These are phyloP conservation scores for Pinctada fucata DNA, from an alignment of 2,888 invertebrate species.

Conservation along the genomic window DNA sequence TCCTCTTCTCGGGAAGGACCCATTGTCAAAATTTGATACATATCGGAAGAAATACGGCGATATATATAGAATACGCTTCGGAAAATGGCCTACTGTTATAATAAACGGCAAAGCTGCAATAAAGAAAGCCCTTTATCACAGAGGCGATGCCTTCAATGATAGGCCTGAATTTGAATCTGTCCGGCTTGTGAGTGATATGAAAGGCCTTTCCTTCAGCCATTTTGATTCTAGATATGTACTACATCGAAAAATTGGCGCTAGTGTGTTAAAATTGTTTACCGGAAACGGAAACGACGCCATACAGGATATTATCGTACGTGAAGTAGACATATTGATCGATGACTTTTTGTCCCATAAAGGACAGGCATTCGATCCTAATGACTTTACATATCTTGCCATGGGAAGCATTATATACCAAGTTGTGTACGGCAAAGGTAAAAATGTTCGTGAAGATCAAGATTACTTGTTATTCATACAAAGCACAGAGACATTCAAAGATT, in stretches of 20 bases:
- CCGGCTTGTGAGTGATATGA: slow-evolving; percentile 9
- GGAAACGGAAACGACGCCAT: slow-evolving; percentile 32
- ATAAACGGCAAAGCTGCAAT: slow-evolving; percentile 40
- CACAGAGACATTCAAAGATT: slow-evolving; percentile 10
- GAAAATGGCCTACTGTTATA: slow-evolving; percentile 43
- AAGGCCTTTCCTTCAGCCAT: slow-evolving; percentile 26
- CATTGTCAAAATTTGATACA: slow-evolving; percentile 30
- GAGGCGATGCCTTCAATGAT: slow-evolving; percentile 34
- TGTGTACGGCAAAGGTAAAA: too few species aligned
- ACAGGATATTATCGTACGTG: slow-evolving; percentile 31
- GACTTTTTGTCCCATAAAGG: slow-evolving; percentile 13
- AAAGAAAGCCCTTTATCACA: slow-evolving; percentile 20
- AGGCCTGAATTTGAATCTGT: slow-evolving; percentile 33
- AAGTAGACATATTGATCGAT: slow-evolving; percentile 13
- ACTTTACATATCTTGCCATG: not conserved
- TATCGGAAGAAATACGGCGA: slow-evolving; percentile 25
- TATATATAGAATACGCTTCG: slow-evolving; percentile 21
- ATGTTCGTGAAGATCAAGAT: slow-evolving; percentile 18
- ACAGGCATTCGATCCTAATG: slow-evolving; percentile 7
- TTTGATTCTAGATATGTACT: slow-evolving; percentile 18
- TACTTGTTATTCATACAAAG: not conserved
- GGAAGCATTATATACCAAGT: slow-evolving; percentile 20
- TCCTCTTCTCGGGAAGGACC: slow-evolving; percentile 36
- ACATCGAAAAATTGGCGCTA: slow-evolving; percentile 36
- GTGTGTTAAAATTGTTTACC: slow-evolving; percentile 26